Evolutionary conservation across 2,797 vertebrate genomes (phyloP), one percentile per base, ranked within the genome.

Genomic region (Brachymystax lenok): DNA sequence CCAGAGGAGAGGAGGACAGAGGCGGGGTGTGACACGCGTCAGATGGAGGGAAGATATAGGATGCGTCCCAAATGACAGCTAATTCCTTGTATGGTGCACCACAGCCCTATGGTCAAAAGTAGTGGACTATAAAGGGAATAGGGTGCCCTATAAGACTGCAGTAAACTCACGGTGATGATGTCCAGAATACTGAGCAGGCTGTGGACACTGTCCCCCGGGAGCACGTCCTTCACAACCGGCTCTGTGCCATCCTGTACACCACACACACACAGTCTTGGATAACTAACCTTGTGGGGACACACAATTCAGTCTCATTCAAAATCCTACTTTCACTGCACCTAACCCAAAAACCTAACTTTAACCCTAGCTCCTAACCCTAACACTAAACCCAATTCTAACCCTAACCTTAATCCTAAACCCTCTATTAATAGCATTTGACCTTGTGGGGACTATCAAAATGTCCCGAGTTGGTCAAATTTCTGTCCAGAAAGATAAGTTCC

Each of bases 181-280:
- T 99, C 98, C 17, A 99, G 93, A 85, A 99, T 98, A 92, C 97
- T 99, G 84, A 99, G 97, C 54, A 99, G 95, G 82, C 98, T 99
- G 91, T 99, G 98, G 64, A 99, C 96, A 0, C 97, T 99, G 93
- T 99, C 97, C 56, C 98, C 97, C 0, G 97, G 95, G 72, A 95
- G 91, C 30, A 99, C 97, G 61, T 99, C 97, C 86, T 99, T 99
- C 76, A 99, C 96, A 24, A 95, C 94, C 67, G 96, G 92, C 66
- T 98, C 97, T 1, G 96, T 96, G 40, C 97, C 96, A 56, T 98
- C 97, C 98, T 99, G 83, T 40, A 73, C 6, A 1, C 56, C 28
- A 1, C 76, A 72, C n/a, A 80, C 52, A 68, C 2, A 72, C 24
- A 54, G 33, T 33, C 0, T 33, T 33, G 2, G 10, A 46, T 46